These are phyloP conservation scores for Pandemis cinnamomeana DNA, from an alignment of 2,888 invertebrate genomes.

Conservation along the genomic window DNA sequence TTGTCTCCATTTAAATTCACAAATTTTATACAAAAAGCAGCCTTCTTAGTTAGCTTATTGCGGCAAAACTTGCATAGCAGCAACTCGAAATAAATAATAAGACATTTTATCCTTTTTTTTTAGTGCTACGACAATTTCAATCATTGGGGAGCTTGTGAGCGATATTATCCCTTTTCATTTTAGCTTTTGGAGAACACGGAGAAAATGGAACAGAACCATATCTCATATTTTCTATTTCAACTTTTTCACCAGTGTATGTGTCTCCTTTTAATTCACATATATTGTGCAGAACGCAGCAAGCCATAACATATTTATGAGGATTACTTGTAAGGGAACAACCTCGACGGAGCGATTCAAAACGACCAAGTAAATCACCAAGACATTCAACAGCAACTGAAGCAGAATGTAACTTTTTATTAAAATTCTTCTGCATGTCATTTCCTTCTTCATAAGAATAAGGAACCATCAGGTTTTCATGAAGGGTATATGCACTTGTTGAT, in stretches of 20 bases:
- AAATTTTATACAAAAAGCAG: not conserved
- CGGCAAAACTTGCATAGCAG: not conserved
- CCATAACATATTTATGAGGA: not conserved
- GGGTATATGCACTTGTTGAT: not conserved
- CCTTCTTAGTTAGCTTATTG: not conserved
- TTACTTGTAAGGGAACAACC: not conserved
- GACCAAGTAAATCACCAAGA: conserved; percentile 1
- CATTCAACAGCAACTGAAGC: not conserved
- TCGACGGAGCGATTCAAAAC: not conserved
- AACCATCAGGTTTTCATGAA: not conserved
- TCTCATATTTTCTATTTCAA: not conserved
- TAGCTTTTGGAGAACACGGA: not conserved
- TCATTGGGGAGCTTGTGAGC: not conserved
- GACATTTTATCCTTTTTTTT: not conserved
- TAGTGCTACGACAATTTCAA: not conserved
- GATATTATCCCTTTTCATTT: not conserved
- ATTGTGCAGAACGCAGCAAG: not conserved
- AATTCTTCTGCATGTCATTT: not conserved
- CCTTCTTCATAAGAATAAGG: not conserved
- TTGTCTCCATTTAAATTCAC: not conserved
- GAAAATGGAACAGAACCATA: not conserved
- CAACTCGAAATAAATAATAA: too few species aligned
- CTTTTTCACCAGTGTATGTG: not conserved
- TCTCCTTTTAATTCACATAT: not conserved
- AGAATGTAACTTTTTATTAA: not conserved